Conservation (phyloP, 2,797 vertebrate genomes). For the Echeneis naucrates region DNA sequence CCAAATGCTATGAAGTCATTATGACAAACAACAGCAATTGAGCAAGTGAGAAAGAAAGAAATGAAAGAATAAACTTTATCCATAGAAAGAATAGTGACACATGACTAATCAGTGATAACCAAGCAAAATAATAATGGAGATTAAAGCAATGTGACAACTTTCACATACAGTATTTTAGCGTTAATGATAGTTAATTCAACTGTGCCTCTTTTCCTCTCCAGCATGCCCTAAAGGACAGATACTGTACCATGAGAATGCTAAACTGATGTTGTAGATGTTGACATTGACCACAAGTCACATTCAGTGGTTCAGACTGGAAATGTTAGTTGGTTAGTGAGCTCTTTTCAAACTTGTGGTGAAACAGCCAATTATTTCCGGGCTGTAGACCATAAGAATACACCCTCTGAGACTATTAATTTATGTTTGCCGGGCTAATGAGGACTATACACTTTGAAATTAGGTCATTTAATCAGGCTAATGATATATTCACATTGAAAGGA, state of each 20-base stretch:
- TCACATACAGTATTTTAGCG: not conserved
- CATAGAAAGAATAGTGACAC: not conserved
- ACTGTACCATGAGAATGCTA: not conserved
- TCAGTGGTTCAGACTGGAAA: not conserved
- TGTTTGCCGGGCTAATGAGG: conserved; percentile 1
- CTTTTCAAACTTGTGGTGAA: not conserved
- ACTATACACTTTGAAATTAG: conserved; percentile 10
- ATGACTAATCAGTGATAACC: not conserved
- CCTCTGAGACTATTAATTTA: not conserved
- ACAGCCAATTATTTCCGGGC: not conserved
- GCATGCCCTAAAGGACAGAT: conserved; percentile 1
- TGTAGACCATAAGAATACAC: not conserved
- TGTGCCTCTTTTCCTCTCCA: not conserved
- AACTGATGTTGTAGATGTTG: conserved; percentile 16
- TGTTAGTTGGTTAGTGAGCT: not conserved
- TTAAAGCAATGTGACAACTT: not conserved
- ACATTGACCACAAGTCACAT: not conserved
- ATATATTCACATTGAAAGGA: conserved; percentile 13
- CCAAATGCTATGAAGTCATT: not conserved
- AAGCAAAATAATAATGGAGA: not conserved
- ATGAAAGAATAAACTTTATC: not conserved
- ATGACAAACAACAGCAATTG: too few species aligned
- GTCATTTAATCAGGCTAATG: conserved; percentile 13
- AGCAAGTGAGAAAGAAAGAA: not conserved
- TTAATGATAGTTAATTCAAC: not conserved